phyloP scores from a whole-genome alignment of 2,113 vertebrate genomes.

The Calyptomena viridis region DNA sequence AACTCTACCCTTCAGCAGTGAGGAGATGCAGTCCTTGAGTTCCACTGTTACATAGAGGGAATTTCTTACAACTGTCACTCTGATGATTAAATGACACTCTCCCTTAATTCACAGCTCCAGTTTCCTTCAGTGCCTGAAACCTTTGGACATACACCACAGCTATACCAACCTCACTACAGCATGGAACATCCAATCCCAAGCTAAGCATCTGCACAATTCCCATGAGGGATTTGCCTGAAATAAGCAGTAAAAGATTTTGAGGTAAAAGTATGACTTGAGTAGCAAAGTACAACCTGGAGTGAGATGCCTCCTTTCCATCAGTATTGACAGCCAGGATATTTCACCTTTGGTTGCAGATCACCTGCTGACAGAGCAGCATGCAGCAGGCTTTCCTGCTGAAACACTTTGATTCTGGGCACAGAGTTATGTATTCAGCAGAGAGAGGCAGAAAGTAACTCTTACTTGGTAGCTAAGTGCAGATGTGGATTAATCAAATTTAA shows the following conservation, averaged over 20 bases:
- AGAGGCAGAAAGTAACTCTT: not conserved
- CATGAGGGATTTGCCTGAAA: not conserved
- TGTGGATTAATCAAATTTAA: not conserved
- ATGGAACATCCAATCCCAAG: not conserved
- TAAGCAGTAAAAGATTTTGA: not conserved
- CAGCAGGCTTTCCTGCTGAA: not conserved
- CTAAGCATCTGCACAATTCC: rapidly evolving
- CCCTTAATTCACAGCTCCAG: not conserved
- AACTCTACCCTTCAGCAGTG: not conserved
- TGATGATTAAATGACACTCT: not conserved
- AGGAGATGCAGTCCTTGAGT: not conserved
- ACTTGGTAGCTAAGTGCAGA: not conserved
- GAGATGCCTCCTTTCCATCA: not conserved
- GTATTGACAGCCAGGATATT: not conserved
- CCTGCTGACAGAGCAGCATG: not conserved
- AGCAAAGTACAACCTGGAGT: not conserved
- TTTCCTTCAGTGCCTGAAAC: not conserved
- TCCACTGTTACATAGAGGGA: not conserved
- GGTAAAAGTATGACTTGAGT: not conserved
- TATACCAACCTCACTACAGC: not conserved
- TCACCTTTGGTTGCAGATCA: not conserved
- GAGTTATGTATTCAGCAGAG: not conserved
- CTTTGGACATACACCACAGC: not conserved
- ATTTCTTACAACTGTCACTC: not conserved
- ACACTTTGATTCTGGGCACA: not conserved